Conservation (phyloP, 2,888 invertebrate species). For the Aradus depressus region DNA sequence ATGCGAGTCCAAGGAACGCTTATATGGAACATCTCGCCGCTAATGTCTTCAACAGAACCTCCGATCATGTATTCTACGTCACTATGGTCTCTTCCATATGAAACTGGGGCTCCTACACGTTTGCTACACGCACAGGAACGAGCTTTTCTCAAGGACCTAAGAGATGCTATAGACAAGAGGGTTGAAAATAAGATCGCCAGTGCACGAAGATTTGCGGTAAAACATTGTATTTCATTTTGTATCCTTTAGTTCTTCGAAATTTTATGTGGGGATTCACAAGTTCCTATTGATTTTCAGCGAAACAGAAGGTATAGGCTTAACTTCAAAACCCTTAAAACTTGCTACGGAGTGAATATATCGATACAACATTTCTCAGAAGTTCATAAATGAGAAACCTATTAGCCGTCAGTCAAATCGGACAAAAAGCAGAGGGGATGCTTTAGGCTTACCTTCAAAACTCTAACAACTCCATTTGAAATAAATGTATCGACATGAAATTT, state of each 20-base stretch:
- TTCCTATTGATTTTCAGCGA: no score
- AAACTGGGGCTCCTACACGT: slow-evolving; percentile 66
- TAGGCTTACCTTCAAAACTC: no score
- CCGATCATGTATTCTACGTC: slow-evolving; percentile 85
- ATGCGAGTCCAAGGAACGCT: slow-evolving; percentile 87
- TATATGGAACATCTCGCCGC: slow-evolving; percentile 93
- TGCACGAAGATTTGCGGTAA: slow-evolving; percentile 87
- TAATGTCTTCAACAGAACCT: slow-evolving; percentile 89
- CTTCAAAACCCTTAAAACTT: no score
- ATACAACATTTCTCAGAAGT: no score
- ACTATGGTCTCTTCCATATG: slow-evolving; percentile 76
- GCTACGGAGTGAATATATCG: no score
- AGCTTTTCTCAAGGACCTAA: slow-evolving; percentile 73
- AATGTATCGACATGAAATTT: no score
- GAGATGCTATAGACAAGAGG: slow-evolving; percentile 72
- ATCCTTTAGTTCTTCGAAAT: neutral
- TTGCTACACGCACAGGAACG: slow-evolving; percentile 80
- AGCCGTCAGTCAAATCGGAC: no score
- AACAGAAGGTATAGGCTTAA: no score
- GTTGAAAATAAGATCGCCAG: slow-evolving; percentile 91
- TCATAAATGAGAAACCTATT: no score
- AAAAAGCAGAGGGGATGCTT: no score
- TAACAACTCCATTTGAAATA: no score
- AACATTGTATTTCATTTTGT: slow-evolving; percentile 34
- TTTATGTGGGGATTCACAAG: no score